Base-by-base conservation (phyloP, 2,113 vertebrate genomes). In the Danionella cerebrum region DNA sequence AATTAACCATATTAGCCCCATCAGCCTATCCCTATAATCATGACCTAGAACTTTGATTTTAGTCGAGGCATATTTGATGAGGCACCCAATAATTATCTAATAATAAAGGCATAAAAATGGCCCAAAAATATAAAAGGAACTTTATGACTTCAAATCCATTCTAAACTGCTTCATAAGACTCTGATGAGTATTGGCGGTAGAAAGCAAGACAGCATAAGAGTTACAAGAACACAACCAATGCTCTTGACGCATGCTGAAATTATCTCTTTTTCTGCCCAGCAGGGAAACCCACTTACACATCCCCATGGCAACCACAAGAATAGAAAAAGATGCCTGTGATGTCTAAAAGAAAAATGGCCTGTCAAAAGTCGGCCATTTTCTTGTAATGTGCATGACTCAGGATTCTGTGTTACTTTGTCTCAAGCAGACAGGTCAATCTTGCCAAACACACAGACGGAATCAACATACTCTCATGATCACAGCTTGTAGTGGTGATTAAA, bases 211-310 rank as follows among this genome's bases (percentile, higher is more conserved):
- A n/a, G n/a, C n/a, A n/a, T n/a, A n/a, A n/a, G n/a, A n/a, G n/a
- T n/a, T n/a, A n/a, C n/a, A n/a, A n/a, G n/a, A n/a, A n/a, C n/a
- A n/a, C n/a, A n/a, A n/a, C n/a, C n/a, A n/a, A n/a, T n/a, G n/a
- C n/a, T n/a, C n/a, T n/a, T n/a, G n/a, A n/a, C n/a, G n/a, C n/a
- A 69, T 42, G 69, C 33, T 38, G 33, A 71, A 63, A 65, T 48
- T 53, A 55, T 45, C 45, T 33, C 10, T 65, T 64, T 50, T 64
- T 64, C 60, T 48, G 29, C 60, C 29, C 60, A 64, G 60, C 60
- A 31, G 60, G 59, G 29, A 35, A 64, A 48, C 31, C 42, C 44
- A 64, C 44, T 64, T 62, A 33, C 45, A 47, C 44, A 48, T 64
- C 12, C 13, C 60, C 60, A 64, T 50, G 60, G 60, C 60, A 64